Base-by-base conservation (phyloP, 2,113 vertebrate species). In the Malaclemys terrapin region DNA sequence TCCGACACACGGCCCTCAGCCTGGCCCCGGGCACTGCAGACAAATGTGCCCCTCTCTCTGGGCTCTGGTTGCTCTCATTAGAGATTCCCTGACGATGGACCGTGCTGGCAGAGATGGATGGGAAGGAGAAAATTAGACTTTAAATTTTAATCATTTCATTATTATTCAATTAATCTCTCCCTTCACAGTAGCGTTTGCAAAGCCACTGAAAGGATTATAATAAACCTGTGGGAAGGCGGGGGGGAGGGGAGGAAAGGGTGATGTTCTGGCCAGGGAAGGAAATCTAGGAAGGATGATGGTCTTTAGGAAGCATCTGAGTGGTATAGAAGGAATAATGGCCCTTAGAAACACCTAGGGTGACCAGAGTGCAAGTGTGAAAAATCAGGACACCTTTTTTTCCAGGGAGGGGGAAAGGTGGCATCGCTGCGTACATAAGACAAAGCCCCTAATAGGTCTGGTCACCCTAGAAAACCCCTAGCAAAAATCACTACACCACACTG, bases 351-450 rank as follows among this genome's bases (percentile, higher is more conserved):
- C 12, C 25, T 31, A 29, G 65, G 35, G 17, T 38, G 35, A 69
- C 8, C n/a, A 72, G 35, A 20, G 17, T 11, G 65, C n/a, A 22
- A 72, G 35, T 10, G 19, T 72, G 65, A 72, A 72, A 62, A 72
- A 72, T 22, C n/a, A 2, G 19, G 17, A 22, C 35, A 38, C 4
- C 38, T 38, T 38, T 72, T n/a, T 16, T 16, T 14, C 50, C 2
- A 1, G 59, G 12, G 31, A 4, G 17, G 1, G 35, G 7, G 35
- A 4, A 10, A 10, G 9, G 16, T 35, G 35, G 35, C 6, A 20
- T 35, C 5, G 2, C 17, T 69, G n/a, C 19, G 1, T 10, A 7
- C 22, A n/a, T 5, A 72, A 38, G n/a, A 72, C 65, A 72, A 38
- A 65, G 62, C 62, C 59, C 59, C 29, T 29, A 31, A n/a, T n/a